These are phyloP conservation scores for Aelia acuminata DNA, from an alignment of 2,888 invertebrate genomes.

Conservation along the genomic window DNA sequence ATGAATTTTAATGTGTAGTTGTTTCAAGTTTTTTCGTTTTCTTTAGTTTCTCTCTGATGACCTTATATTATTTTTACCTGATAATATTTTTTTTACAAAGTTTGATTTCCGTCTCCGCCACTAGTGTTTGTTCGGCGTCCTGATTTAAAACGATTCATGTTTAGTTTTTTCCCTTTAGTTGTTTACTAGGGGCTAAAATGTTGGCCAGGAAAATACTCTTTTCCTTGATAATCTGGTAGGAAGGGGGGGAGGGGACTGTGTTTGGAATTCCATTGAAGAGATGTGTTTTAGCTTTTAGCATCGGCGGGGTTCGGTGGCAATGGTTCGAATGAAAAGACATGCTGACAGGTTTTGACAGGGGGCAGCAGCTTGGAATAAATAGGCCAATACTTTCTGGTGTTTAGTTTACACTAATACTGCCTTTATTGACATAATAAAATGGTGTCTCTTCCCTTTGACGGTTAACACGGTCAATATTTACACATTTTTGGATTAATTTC, in stretches of 20 bases:
- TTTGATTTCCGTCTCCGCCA: background rate
- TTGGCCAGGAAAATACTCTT: background rate
- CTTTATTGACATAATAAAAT: background rate
- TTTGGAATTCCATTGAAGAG: constrained; percentile 1
- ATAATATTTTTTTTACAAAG: background rate
- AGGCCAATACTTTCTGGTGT: background rate
- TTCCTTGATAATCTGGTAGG: background rate
- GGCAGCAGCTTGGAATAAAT: background rate
- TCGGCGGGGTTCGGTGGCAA: no score
- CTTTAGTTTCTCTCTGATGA: no score
- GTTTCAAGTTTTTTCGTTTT: no score
- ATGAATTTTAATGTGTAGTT: no score
- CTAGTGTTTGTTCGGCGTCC: background rate
- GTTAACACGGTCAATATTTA: background rate
- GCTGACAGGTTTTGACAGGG: background rate
- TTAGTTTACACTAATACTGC: background rate
- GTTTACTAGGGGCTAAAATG: background rate
- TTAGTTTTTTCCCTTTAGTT: background rate
- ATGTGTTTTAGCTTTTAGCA: constrained; percentile 28
- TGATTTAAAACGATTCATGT: background rate
- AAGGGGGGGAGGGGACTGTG: background rate
- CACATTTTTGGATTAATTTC: background rate
- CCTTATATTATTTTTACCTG: no score
- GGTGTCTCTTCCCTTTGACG: background rate
- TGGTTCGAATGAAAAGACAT: background rate